These are phyloP conservation scores for Lepidocyrtoides sp. DNA, from an alignment of 2,888 invertebrate genomes.

Conservation along the genomic window DNA sequence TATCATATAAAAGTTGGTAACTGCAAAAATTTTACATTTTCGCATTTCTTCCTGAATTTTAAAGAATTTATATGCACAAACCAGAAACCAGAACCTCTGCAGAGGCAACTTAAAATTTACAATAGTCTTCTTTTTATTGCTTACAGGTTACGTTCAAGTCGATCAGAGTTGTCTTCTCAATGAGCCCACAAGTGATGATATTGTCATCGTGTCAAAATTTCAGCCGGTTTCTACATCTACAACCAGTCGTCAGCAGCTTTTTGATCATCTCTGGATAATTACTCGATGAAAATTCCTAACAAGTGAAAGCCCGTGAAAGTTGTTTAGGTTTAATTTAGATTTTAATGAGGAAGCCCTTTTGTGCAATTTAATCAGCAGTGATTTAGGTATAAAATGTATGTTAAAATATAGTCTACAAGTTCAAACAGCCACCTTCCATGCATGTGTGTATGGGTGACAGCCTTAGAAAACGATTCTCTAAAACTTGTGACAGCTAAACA, in stretches of 20 bases:
- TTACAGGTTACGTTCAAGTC: background rate
- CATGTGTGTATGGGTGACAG: slow-evolving; percentile 4
- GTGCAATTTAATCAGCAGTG: background rate
- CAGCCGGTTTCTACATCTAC: background rate
- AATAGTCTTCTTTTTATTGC: background rate
- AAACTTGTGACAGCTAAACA: slow-evolving; percentile 59
- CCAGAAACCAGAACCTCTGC: too few relatives aligned
- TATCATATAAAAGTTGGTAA: too few relatives aligned
- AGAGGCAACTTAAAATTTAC: background rate
- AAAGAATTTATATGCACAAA: background rate
- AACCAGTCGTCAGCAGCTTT: background rate
- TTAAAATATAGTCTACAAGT: background rate
- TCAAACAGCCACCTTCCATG: background rate
- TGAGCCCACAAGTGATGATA: slow-evolving; percentile 15
- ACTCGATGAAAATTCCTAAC: background rate
- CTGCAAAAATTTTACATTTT: too few relatives aligned
- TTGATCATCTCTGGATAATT: slow-evolving; percentile 11
- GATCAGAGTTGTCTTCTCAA: background rate
- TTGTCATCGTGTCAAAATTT: slow-evolving; percentile 27
- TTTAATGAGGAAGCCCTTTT: background rate
- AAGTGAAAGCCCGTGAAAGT: slow-evolving; percentile 18
- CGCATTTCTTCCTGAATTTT: too few relatives aligned
- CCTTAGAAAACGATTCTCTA: background rate
- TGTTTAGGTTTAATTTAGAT: slow-evolving; percentile 14
- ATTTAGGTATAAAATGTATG: background rate